Percentiles rank a stretch among this genome's conserved stretches.
Conservation (phyloP, 2,113 vertebrate species). For the Eublepharis macularius region DNA sequence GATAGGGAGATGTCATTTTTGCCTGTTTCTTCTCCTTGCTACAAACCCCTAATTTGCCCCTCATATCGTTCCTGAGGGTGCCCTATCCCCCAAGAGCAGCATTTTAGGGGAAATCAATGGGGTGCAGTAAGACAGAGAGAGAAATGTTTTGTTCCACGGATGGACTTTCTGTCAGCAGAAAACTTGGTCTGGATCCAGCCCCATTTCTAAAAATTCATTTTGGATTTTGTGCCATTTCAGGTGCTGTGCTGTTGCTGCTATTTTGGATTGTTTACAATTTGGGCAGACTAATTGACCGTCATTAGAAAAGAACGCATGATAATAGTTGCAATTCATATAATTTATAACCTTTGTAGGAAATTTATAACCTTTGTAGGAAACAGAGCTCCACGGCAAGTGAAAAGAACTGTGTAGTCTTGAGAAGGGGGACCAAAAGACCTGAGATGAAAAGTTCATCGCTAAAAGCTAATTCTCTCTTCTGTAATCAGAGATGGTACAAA, state of each 20-base stretch:
- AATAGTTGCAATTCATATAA: not conserved
- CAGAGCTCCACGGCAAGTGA: not conserved
- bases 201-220: no score
- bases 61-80: no score
- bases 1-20: no score
- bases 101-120: no score
- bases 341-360: not conserved
- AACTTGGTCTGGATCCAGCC: no score
- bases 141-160: no score
- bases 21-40: no score
- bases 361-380: not conserved
- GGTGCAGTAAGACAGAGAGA: no score
- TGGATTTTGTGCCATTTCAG: not conserved
- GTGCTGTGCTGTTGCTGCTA: not conserved
- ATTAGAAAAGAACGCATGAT: not conserved
- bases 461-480: constrained; percentile 16
- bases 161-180: no score
- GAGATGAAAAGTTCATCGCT: constrained; percentile 29
- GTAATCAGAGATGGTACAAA: constrained; percentile 21
- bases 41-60: no score
- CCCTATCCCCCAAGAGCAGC: no score
- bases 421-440: not conserved
- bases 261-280: not conserved
- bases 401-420: not conserved
- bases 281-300: not conserved